Evolutionary conservation across 2,797 vertebrate genomes (phyloP), one percentile per base, ranked within the genome.

Genomic region (Hyperoplus immaculatus): DNA sequence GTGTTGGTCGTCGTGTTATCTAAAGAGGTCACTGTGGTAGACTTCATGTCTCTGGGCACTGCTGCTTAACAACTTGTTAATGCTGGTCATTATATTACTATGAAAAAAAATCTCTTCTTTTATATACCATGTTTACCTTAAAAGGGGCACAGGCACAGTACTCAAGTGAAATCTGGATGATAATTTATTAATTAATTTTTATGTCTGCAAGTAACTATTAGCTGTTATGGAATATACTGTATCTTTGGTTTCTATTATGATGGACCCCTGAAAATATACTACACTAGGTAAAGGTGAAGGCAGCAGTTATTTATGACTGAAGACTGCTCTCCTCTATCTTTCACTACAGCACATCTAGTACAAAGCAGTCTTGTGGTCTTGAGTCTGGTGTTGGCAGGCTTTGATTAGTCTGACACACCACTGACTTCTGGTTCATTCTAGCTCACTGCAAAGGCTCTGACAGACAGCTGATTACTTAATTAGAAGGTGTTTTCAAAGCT

Each of bases 321-420:
- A 29, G 29, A 29, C 29, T 29, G 29, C 29, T 29, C 29, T 29
- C 29, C 29, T 29, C 29, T 29, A 29, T 29, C 29, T 29, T 29
- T 29, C 29, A 29, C 29, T 29, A 3, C 29, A 29, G 29, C 29
- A 29, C 29, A 29, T 29, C 29, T 3, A 29, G 29, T 29, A 29
- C 29, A 3, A 29, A 87, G 83, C 89, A 82, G 81, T 89, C 84
- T 89, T 93, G 83, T 85, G 73, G 58, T 88, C 87, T 85, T 72
- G 78, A 75, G 83, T 74, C 72, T 74, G 66, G 72, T 60, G 78
- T 87, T 79, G 60, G 75, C 69, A 75, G 84, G 63, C 87, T 87
- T 88, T 91, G 82, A 92, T 92, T 90, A 77, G 73, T 87, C 86
- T 80, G 88, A 88, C 89, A 92, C 88, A 83, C 82, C 81, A 73